These are phyloP conservation scores for Ochropacha duplaris DNA, from an alignment of 2,888 invertebrate genomes.

Conservation along the genomic window DNA sequence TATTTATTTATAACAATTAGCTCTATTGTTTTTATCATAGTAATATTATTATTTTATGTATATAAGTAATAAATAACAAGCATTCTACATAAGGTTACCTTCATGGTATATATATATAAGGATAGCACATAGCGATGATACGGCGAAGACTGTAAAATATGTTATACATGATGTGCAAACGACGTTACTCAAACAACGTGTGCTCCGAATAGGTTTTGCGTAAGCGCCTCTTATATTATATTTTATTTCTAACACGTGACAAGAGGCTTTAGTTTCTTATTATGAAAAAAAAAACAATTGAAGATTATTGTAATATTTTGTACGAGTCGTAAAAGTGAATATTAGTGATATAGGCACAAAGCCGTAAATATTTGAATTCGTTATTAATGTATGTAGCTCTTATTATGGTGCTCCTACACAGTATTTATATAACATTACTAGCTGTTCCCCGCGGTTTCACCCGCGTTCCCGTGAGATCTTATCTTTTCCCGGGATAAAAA, in stretches of 20 bases:
- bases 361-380: no score
- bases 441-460: no score
- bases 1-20: not conserved
- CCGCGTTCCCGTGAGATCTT: no score
- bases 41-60: no score
- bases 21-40: not conserved
- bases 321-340: no score
- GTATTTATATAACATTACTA: no score
- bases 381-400: no score
- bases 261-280: not conserved
- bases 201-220: constrained; percentile 4
- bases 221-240: constrained; percentile 17
- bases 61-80: no score
- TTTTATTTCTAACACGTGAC: constrained; percentile 10
- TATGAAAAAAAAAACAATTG: not conserved
- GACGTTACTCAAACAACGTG: not conserved
- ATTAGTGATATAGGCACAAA: no score
- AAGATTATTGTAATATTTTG: not conserved
- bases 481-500: no score
- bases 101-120: not conserved
- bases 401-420: no score
- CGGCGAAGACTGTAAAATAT: not conserved
- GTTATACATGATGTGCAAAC: not conserved
- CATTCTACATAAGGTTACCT: no score
- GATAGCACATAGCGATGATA: not conserved